These are phyloP conservation scores for Eupithecia exiguata DNA, from an alignment of 2,888 invertebrate genomes.

Conservation along the genomic window DNA sequence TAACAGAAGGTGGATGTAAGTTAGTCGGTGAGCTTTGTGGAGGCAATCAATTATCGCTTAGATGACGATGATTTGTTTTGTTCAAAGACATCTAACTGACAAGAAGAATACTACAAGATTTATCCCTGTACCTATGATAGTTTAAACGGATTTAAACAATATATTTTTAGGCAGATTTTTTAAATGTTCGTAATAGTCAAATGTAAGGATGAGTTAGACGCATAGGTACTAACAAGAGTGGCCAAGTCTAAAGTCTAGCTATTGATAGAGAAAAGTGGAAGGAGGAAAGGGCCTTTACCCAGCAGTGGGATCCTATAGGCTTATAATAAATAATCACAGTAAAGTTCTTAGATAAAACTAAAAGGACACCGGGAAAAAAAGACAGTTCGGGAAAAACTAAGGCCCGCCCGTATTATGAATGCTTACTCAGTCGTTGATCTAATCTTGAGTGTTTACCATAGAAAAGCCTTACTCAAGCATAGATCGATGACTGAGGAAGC, in stretches of 20 bases:
- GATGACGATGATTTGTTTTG: background rate
- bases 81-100: background rate
- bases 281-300: too few species aligned
- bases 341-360: background rate
- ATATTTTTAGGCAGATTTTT: background rate
- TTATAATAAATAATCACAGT: too few species aligned
- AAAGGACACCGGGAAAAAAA: background rate
- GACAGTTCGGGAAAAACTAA: background rate
- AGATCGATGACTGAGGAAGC: too few species aligned
- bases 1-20: background rate
- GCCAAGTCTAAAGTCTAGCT: too few species aligned
- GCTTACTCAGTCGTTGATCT: too few species aligned
- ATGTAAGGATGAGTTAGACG: too few species aligned
- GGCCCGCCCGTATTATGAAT: too few species aligned
- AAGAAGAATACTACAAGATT: background rate
- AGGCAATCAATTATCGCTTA: background rate
- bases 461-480: too few species aligned
- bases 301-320: too few species aligned
- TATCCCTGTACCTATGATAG: background rate
- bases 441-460: too few species aligned
- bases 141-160: background rate
- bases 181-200: background rate
- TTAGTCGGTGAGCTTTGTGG: background rate
- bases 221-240: too few species aligned
- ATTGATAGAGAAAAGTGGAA: too few species aligned